Conservation (phyloP, 1,140 invertebrate genomes). For the Pachypeltis micranthus region DNA sequence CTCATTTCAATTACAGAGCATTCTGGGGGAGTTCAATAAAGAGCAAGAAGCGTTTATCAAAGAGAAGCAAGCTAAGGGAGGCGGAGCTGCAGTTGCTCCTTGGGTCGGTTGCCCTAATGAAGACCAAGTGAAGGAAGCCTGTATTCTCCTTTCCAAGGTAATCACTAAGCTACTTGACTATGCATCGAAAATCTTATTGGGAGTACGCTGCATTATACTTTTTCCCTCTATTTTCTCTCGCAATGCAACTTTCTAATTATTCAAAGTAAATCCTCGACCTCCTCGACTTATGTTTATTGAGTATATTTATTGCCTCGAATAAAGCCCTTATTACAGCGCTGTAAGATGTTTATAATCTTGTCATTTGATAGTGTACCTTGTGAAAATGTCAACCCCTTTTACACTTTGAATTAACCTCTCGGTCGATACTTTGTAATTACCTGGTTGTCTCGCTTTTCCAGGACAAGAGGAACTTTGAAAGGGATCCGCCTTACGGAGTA, state of each 20-base stretch:
- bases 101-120: slow-evolving; percentile 62
- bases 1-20: slow-evolving; percentile 53
- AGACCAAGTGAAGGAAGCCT: slow-evolving; percentile 75
- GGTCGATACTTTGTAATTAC: not conserved
- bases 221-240: not conserved
- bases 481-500: slow-evolving; percentile 87
- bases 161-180: too few species aligned
- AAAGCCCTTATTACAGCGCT: too few species aligned
- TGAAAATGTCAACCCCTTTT: too few species aligned
- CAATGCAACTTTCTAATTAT: too few species aligned
- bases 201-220: not conserved
- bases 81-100: slow-evolving; percentile 67
- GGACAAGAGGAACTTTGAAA: slow-evolving; percentile 94
- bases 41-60: slow-evolving; percentile 93
- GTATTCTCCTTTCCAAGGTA: slow-evolving; percentile 80
- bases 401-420: too few species aligned
- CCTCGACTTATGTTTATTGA: too few species aligned
- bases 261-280: too few species aligned
- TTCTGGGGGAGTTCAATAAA: slow-evolving; percentile 89
- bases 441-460: slow-evolving; percentile 36
- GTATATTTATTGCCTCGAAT: too few species aligned
- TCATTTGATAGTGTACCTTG: slow-evolving; percentile 23
- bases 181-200: too few species aligned
- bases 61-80: slow-evolving; percentile 54
- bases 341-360: not conserved